Base-by-base conservation (phyloP, 2,888 invertebrate species). In the Aleiodes alternator region DNA sequence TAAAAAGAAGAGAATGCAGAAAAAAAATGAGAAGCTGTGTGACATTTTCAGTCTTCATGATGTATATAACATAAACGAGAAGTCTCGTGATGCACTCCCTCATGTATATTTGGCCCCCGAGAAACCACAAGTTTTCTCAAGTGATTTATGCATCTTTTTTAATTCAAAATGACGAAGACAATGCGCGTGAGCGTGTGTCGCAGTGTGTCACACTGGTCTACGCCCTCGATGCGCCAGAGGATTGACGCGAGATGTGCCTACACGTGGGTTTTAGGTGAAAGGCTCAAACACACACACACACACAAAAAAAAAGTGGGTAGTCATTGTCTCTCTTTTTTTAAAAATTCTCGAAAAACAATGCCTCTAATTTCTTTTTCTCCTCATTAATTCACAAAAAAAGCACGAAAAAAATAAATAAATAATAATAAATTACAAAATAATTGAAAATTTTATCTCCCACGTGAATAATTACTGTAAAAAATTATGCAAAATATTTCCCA, bases 221-320 rank as follows among this genome's bases (percentile, higher is more conserved):
- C 75, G 57, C 72, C 71, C 61, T 70, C 71, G 48, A 61, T 68
- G n/a, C 50, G 31, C 55, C 55, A 38, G 50, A 29, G 61, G 29
- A 66, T 66, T 66, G 66, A 66, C 50, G 66, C 66, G 50, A 50
- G 48, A 66, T 66, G 50, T 66, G 66, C 75, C 70, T 38, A 66
- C 71, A 75, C 75, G 64, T 69, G 74, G 70, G 61, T 38, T 66
- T 23, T 50, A 66, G 66, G 75, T 75, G 72, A 75, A 75, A 75
- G 75, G 75, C 23, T 1, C 23, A 23, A 23, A 23, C 23, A 23
- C 2, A 23, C 23, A 23, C 23, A 23, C 23, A 23, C 23, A 23
- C 23, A 23, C 23, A 23, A 23, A 68, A 71, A 75, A 72, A 66
- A 68, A 75, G 75, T 75, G 75, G 75, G 75, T 68, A 75, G 75